These are phyloP conservation scores for Athene noctua DNA, from an alignment of 2,113 vertebrate species.

Conservation along the genomic window DNA sequence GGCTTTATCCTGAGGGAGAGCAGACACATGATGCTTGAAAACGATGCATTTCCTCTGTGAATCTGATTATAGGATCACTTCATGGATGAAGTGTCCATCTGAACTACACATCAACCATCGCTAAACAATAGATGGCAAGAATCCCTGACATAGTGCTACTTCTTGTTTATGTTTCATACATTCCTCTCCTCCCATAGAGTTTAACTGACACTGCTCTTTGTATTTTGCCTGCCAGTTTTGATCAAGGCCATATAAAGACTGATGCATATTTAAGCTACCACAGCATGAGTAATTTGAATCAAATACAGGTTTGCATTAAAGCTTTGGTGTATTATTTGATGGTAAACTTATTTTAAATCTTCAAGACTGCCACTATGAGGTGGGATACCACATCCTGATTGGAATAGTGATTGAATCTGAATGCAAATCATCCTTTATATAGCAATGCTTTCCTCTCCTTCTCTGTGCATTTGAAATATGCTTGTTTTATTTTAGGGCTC, in stretches of 20 bases:
- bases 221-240: slow-evolving; percentile 49
- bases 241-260: slow-evolving; percentile 37
- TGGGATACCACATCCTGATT: slow-evolving; percentile 1
- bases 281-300: slow-evolving; percentile 45
- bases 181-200: slow-evolving; percentile 8
- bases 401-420: slow-evolving; percentile 18
- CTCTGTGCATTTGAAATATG: background rate
- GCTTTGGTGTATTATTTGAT: slow-evolving; percentile 31
- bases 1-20: background rate
- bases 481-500: background rate
- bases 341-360: slow-evolving; percentile 38
- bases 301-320: slow-evolving; percentile 50
- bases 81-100: background rate
- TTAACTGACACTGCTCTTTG: slow-evolving; percentile 36
- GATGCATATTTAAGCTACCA: slow-evolving; percentile 35
- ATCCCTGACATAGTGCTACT: background rate
- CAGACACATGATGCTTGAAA: background rate
- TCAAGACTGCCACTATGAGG: slow-evolving; percentile 26
- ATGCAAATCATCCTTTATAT: background rate
- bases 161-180: background rate
- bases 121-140: slow-evolving; percentile 30
- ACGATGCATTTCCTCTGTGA: slow-evolving; percentile 33
- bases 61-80: slow-evolving; percentile 6
- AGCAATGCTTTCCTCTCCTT: background rate
- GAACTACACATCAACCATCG: background rate